Base-by-base conservation (phyloP, 1,140 invertebrate species). In the Zaprionus lachaisei region DNA sequence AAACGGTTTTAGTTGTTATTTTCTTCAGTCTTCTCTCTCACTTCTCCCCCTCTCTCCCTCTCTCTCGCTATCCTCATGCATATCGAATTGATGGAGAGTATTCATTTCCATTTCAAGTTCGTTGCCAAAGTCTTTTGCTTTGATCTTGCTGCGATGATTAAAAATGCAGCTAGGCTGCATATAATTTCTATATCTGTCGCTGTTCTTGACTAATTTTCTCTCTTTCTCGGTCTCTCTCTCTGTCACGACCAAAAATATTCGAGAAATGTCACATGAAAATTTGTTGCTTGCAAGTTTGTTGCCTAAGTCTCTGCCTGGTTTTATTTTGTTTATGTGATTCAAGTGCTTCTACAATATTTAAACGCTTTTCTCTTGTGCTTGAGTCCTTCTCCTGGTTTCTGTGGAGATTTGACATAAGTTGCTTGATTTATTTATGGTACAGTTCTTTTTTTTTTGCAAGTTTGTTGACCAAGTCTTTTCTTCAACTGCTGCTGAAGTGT, bases 241-340 rank as follows among this genome's bases (percentile, higher is more conserved):
- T 47, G 41, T 47, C 41, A 17, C 12, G 20, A 14, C 24, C 14
- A 14, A 51, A 51, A 51, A 51, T 51, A 51, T 51, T 51, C 20
- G 22, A 51, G 20, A 24, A 51, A 51, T 24, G 41, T 51, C 47
- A 51, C 17, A 20, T 51, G 47, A 20, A 51, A 51, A 24, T 12
- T 24, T 11, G 47, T 51, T 34, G 15, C 55, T 28, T 31, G 2
- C 64, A 37, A 78, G 79, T 81, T 81, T 81, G 69, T 81, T 81
- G 79, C 79, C 64, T 79, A 75, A 84, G 75, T 86, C 83, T 67
- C 79, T 47, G n/a, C n/a, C 20, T 47, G 7, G 6, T 20, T 47
- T 47, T 2, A 17, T 2, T 7, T 47, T 11, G 2, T 2, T 47
- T 17, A 0, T 3, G 2, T 17, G 41, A 47, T 17, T 17, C n/a